phyloP scores from a whole-genome alignment of 2,797 vertebrate species.

The Numenius phaeopus region DNA sequence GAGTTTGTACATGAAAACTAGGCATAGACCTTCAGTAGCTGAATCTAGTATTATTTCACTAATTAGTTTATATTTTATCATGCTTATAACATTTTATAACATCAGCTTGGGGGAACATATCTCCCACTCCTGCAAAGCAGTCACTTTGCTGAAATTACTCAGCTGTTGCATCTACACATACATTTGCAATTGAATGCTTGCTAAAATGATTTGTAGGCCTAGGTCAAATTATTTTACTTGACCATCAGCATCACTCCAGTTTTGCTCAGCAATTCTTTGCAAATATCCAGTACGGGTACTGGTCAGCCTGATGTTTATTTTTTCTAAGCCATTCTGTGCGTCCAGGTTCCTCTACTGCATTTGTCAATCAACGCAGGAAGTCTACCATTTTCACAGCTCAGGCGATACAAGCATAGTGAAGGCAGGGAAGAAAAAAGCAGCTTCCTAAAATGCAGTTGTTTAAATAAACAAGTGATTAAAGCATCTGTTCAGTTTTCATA shows the following conservation, averaged over 20 bases:
- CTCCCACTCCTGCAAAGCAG: neutral
- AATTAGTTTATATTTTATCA: neutral
- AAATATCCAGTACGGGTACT: neutral
- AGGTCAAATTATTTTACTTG: neutral
- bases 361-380: neutral
- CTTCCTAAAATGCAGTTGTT: neutral
- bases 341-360: neutral
- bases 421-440: neutral
- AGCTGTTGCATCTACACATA: neutral
- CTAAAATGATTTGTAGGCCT: neutral
- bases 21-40: neutral
- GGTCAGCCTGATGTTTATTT: neutral
- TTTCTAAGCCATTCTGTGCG: neutral
- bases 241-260: neutral
- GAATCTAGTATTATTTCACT: neutral
- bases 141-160: neutral
- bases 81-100: neutral
- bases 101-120: neutral
- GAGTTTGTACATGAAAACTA: neutral
- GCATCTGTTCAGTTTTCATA: neutral
- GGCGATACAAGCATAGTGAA: neutral
- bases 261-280: neutral
- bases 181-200: neutral
- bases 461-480: neutral
- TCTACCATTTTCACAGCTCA: neutral